phyloP scores from a whole-genome alignment of 2,888 invertebrate species.

The Idaea biselata region DNA sequence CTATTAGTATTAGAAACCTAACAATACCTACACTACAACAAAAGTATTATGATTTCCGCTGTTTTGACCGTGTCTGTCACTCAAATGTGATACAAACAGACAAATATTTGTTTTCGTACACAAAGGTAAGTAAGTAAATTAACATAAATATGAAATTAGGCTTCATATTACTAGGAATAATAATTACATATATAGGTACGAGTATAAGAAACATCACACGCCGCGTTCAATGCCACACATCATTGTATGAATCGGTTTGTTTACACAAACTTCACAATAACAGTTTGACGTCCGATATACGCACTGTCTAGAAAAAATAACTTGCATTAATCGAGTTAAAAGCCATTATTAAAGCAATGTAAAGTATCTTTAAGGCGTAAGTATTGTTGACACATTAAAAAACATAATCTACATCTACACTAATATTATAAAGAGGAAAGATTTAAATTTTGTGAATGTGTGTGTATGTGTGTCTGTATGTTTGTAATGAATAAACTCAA shows the following conservation, averaged over 20 bases:
- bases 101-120: not conserved
- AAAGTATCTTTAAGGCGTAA: too few relatives aligned
- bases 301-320: slow-evolving; percentile 8
- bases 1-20: too few relatives aligned
- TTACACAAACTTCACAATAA: slow-evolving; percentile 65
- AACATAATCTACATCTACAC: too few relatives aligned
- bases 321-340: not conserved
- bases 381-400: too few relatives aligned
- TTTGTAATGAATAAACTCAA: too few relatives aligned
- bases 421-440: too few relatives aligned
- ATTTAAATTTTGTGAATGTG: too few relatives aligned
- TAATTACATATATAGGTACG: not conserved
- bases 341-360: too few relatives aligned
- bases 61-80: not conserved
- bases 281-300: slow-evolving; percentile 39
- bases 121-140: not conserved
- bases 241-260: slow-evolving; percentile 50
- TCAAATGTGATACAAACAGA: not conserved
- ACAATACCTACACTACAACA: too few relatives aligned
- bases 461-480: too few relatives aligned
- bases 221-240: slow-evolving; percentile 19
- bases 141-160: not conserved
- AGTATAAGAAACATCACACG: not conserved
- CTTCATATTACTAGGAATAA: not conserved
- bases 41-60: not conserved